These are phyloP conservation scores for Steinernema hermaphroditum DNA, from an alignment of 2,888 invertebrate species.

Conservation along the genomic window DNA sequence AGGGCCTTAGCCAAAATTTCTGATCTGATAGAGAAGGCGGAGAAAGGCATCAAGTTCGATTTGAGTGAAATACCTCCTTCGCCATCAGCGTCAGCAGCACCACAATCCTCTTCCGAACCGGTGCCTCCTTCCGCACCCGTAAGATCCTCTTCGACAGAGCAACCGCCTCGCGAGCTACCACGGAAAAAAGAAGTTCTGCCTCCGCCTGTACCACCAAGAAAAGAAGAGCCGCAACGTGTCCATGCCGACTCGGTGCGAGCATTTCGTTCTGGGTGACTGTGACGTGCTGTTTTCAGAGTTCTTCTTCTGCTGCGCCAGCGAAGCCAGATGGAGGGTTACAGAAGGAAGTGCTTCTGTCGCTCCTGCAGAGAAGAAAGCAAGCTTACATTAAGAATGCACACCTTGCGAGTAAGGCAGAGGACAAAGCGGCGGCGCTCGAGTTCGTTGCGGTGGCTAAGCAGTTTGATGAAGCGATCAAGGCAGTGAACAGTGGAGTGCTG, in stretches of 20 bases:
- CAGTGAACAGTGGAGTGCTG: slow-evolving; percentile 33
- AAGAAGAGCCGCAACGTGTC: no score
- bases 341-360: not conserved
- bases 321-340: no score
- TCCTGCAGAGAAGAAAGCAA: not conserved
- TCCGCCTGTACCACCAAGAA: not conserved
- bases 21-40: slow-evolving; percentile 11
- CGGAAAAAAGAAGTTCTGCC: not conserved
- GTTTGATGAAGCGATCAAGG: slow-evolving; percentile 26
- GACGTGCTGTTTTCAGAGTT: no score
- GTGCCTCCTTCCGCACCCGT: not conserved
- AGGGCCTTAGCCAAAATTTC: slow-evolving; percentile 5
- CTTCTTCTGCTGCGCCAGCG: no score
- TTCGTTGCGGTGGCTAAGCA: slow-evolving; percentile 16
- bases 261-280: no score
- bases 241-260: no score
- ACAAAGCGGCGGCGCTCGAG: not conserved
- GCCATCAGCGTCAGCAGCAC: not conserved
- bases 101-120: not conserved
- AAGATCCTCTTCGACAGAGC: not conserved
- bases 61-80: not conserved
- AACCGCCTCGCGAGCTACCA: not conserved
- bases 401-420: not conserved
- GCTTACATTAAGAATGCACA: slow-evolving; percentile 11
- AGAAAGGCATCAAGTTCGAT: slow-evolving; percentile 9